Conservation (phyloP, 2,888 invertebrate species). For the Rotaria sp. region DNA sequence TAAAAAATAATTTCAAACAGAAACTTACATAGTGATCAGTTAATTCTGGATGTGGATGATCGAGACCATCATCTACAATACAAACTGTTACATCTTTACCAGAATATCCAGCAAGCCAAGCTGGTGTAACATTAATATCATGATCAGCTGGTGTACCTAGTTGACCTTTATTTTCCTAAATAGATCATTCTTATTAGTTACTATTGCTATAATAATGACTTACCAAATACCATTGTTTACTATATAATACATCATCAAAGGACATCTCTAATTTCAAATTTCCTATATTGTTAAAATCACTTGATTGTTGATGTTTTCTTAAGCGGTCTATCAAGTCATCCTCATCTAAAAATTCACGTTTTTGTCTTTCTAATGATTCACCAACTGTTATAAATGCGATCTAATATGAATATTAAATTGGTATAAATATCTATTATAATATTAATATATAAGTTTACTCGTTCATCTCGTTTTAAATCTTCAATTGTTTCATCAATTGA, state of each 20-base stretch:
- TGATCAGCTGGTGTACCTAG: background rate
- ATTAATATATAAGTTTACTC: background rate
- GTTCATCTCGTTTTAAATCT: background rate
- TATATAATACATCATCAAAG: background rate
- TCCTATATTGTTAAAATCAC: background rate
- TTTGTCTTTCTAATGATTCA: background rate
- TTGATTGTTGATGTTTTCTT: background rate
- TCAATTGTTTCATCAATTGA: background rate
- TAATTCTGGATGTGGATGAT: slow-evolving; percentile 89
- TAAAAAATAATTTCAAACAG: background rate
- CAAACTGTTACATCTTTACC: slow-evolving; percentile 90
- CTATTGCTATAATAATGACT: background rate
- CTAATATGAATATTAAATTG: background rate
- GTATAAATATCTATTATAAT: no score
- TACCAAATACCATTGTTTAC: slow-evolving; percentile 13
- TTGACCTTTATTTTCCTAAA: slow-evolving; percentile 31
- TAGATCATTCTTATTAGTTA: background rate
- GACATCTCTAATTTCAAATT: background rate
- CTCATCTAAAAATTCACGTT: background rate
- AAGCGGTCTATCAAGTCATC: background rate
- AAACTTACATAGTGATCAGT: slow-evolving; percentile 74
- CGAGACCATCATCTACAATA: slow-evolving; percentile 88
- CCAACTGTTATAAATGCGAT: background rate
- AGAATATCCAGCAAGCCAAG: slow-evolving; percentile 86
- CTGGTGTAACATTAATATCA: slow-evolving; percentile 90